These are phyloP conservation scores for Ladona fulva DNA, from an alignment of 1,140 invertebrate genomes.

Conservation along the genomic window DNA sequence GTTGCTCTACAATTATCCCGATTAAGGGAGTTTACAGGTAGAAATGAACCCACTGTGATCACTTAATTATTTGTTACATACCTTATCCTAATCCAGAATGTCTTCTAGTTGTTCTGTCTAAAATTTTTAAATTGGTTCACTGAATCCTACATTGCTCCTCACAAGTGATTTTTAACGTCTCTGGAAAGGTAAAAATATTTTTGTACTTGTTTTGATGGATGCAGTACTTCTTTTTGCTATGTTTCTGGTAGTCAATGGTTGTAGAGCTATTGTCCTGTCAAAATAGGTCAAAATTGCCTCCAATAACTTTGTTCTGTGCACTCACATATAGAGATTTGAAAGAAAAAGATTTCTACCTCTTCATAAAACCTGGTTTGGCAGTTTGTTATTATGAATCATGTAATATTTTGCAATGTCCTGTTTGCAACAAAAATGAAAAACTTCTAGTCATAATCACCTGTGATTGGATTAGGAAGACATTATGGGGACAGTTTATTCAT, in stretches of 20 bases:
- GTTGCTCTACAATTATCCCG: constrained; percentile 81
- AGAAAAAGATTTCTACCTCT: neutral
- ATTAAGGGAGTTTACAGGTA: constrained; percentile 74
- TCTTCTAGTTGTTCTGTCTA: neutral
- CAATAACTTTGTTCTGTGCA: too few species aligned
- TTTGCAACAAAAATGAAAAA: too few species aligned
- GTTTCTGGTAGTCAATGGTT: neutral
- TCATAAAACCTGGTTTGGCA: too few species aligned
- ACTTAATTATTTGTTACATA: constrained; percentile 56
- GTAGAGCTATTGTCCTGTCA: neutral
- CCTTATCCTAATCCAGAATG: neutral
- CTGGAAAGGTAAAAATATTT: constrained; percentile 7
- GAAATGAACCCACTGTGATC: constrained; percentile 89
- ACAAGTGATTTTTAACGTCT: neutral
- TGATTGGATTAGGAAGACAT: too few species aligned
- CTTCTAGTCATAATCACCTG: too few species aligned
- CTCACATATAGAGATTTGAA: neutral
- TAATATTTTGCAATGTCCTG: too few species aligned
- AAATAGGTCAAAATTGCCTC: too few species aligned
- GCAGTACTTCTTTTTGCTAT: neutral
- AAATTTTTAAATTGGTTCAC: neutral
- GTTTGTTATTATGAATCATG: too few species aligned
- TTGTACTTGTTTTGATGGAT: neutral
- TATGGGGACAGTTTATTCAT: too few species aligned
- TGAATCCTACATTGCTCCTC: neutral